Evolutionary conservation across 2,113 vertebrate species (phyloP), one percentile per base, ranked within the genome.

Genomic region (Amphilophus citrinellus): DNA sequence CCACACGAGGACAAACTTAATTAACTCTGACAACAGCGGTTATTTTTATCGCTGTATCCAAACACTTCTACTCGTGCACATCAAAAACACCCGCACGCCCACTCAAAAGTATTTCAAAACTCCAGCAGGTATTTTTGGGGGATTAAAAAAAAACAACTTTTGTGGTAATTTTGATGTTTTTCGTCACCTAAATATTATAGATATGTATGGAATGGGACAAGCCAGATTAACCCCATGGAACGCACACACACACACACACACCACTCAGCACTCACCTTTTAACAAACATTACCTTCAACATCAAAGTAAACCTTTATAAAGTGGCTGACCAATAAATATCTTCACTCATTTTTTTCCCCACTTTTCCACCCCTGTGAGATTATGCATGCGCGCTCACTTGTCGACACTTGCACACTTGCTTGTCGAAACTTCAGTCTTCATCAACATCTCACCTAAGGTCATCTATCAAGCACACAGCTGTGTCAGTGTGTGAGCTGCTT

Each of bases 11-110:
- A 88, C 83, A 91, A 85, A 88, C 79, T 86, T 92, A 93, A 95
- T 93, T 92, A 90, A 89, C 84, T 84, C 92, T 89, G 94, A 94
- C 91, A 93, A 89, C 82, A 18, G 30, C 61, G 86, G 84, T 85
- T 95, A 93, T 93, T 93, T 93, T 93, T 90, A 92, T 89, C 62
- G 10, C 62, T 5, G 73, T 58, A 84, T 79, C 83, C 22, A 80
- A 86, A 82, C 59, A 73, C 76, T 56, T 60, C 50, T 59, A 50
- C 62, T 35, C 50, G 15, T 3, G 4, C 68, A 84, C 78, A 57
- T 76, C 35, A 4, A 24, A 68, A 61, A 77, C 61, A 73, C 5
- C 6, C 58, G 42, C n/a, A 65, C 44, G 57, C 35, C 2, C 37
- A 47, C 59, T 14, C 10, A 22, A 15, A 59, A 4, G 17, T 37